These are phyloP conservation scores for Pangasianodon gigas DNA, from an alignment of 2,113 vertebrate species.

Conservation along the genomic window DNA sequence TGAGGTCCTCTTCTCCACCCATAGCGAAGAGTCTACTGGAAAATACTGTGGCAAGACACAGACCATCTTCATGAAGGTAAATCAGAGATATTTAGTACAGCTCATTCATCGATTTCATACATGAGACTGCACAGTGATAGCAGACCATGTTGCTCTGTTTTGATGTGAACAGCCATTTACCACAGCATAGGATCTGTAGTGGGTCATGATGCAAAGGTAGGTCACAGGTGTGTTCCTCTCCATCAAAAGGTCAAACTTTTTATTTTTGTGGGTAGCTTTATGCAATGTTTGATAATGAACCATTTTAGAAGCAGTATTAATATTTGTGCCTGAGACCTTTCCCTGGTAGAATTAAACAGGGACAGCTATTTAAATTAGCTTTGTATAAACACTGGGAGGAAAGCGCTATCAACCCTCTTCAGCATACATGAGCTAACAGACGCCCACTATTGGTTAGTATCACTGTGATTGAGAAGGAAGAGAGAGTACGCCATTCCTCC, in stretches of 20 bases:
- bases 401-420: not conserved
- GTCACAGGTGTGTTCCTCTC: not conserved
- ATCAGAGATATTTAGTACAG: not conserved
- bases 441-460: not conserved
- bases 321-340: no score
- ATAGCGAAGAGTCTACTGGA: conserved; percentile 82
- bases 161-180: not conserved
- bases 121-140: not conserved
- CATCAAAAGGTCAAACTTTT: not conserved
- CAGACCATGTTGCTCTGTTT: not conserved
- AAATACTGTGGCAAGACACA: conserved; percentile 88
- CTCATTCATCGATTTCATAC: not conserved
- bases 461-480: not conserved
- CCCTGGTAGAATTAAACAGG: not conserved
- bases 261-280: not conserved
- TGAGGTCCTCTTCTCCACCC: conserved; percentile 84
- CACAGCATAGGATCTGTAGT: not conserved
- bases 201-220: not conserved
- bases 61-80: conserved; percentile 89
- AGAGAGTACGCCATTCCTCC: not conserved
- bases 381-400: not conserved
- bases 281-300: not conserved
- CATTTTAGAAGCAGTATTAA: no score
- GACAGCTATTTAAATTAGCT: not conserved
- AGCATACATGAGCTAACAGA: not conserved